phyloP scores from a whole-genome alignment of 1,140 invertebrate species.

The Mamestra configurata region DNA sequence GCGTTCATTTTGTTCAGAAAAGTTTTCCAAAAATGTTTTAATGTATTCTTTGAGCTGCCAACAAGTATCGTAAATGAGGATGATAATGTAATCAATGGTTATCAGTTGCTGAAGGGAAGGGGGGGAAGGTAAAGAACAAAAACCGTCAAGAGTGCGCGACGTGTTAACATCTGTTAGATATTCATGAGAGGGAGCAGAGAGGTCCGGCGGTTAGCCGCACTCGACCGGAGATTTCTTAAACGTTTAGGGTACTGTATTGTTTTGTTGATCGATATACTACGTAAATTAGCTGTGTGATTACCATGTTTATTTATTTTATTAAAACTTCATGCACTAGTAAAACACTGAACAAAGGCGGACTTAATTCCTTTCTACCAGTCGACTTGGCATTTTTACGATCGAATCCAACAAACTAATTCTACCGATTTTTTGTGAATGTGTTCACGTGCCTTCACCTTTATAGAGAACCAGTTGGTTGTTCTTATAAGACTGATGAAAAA shows the following conservation, averaged over 20 bases:
- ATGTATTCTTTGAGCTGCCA: background rate
- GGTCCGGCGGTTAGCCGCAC: too few species aligned
- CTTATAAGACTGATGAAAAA: too few species aligned
- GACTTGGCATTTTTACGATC: too few species aligned
- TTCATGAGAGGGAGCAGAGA: background rate
- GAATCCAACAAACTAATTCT: too few species aligned
- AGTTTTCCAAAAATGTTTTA: background rate
- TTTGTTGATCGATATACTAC: background rate
- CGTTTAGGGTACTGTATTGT: background rate
- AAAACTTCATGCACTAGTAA: too few species aligned
- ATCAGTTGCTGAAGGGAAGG: background rate
- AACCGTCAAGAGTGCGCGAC: background rate
- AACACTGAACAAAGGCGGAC: too few species aligned
- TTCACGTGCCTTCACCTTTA: too few species aligned
- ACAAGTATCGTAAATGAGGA: conserved; percentile 27
- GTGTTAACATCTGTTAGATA: conserved; percentile 5
- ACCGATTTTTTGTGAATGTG: too few species aligned
- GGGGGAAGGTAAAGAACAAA: background rate
- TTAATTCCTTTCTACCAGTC: too few species aligned
- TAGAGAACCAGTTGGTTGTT: too few species aligned
- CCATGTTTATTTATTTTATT: too few species aligned
- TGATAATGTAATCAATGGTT: conserved; percentile 16
- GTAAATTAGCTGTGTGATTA: background rate
- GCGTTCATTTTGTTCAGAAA: background rate
- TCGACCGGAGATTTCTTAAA: background rate